Evolutionary conservation across 1,140 invertebrate species (phyloP).

Genomic region (Apis laboriosa): DNA sequence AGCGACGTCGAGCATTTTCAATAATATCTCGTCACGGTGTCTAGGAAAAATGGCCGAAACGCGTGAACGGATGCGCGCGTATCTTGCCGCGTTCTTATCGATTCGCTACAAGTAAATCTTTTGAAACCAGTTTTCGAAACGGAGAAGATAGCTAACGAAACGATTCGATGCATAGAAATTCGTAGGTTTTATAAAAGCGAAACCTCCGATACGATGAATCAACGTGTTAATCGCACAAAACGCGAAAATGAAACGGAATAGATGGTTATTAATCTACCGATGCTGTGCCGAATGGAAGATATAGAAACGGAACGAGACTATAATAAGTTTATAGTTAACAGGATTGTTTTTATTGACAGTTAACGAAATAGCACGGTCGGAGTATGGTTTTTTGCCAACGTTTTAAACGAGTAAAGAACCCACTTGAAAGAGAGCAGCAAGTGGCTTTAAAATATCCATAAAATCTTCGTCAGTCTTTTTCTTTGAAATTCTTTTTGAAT

Average conservation of each 20-base stretch:
- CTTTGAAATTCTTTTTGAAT: neutral
- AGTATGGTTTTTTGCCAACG: neutral
- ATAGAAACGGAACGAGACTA: neutral
- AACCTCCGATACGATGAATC: constrained; percentile 1
- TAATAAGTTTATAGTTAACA: neutral
- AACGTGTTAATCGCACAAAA: constrained; percentile 1
- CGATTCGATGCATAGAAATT: neutral
- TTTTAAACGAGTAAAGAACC: neutral
- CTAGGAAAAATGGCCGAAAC: constrained; percentile 21
- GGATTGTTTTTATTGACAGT: neutral
- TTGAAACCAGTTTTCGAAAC: constrained; percentile 2
- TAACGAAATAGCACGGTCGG: neutral
- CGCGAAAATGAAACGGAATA: neutral
- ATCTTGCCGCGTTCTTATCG: neutral
- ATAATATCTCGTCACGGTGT: constrained; percentile 13
- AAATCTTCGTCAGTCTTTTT: neutral
- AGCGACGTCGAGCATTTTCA: neutral
- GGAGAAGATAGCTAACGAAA: constrained; percentile 1
- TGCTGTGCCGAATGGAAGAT: too few relatives aligned
- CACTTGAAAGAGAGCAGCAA: neutral
- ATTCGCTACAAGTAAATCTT: constrained; percentile 1
- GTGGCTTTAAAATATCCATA: constrained; percentile 17
- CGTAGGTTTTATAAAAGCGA: neutral
- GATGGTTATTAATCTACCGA: constrained; percentile 12
- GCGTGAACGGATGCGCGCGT: constrained; percentile 10